phyloP scores from a whole-genome alignment of 2,797 vertebrate species.

The Microcaecilia unicolor region DNA sequence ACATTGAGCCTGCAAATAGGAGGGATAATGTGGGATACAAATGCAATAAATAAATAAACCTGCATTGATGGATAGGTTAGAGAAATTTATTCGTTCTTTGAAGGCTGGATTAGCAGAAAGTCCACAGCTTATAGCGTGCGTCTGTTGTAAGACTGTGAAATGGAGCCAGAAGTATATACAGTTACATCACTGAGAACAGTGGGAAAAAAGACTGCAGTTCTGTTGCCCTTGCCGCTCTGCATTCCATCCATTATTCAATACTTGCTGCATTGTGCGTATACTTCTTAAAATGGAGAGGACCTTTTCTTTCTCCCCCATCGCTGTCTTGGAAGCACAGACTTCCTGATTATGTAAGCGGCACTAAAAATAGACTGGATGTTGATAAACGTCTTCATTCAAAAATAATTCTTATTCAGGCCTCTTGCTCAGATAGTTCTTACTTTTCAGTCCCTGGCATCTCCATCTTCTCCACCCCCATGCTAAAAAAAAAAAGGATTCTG shows the following conservation, averaged over 20 bases:
- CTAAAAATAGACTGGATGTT: conserved; percentile 9
- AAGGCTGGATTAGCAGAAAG: neutral
- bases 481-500: too few species aligned
- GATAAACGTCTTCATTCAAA: conserved; percentile 1
- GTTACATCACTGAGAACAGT: conserved; percentile 15
- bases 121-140: neutral
- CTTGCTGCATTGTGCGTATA: neutral
- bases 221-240: neutral
- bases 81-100: neutral
- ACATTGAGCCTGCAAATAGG: too few species aligned
- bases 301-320: too few species aligned
- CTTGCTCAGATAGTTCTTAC: too few species aligned
- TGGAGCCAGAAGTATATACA: conserved; percentile 9
- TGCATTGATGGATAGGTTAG: neutral
- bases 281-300: conserved; percentile 44
- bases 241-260: conserved; percentile 18
- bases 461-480: too few species aligned
- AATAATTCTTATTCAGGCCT: too few species aligned
- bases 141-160: conserved; percentile 2
- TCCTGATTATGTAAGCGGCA: conserved; percentile 18
- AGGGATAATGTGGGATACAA: too few species aligned
- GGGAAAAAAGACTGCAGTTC: conserved; percentile 17
- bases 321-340: neutral
- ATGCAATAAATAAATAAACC: too few species aligned
- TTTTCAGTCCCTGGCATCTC: too few species aligned